Evolutionary conservation across 2,113 vertebrate species (phyloP).

Genomic region (Cottus gobio): DNA sequence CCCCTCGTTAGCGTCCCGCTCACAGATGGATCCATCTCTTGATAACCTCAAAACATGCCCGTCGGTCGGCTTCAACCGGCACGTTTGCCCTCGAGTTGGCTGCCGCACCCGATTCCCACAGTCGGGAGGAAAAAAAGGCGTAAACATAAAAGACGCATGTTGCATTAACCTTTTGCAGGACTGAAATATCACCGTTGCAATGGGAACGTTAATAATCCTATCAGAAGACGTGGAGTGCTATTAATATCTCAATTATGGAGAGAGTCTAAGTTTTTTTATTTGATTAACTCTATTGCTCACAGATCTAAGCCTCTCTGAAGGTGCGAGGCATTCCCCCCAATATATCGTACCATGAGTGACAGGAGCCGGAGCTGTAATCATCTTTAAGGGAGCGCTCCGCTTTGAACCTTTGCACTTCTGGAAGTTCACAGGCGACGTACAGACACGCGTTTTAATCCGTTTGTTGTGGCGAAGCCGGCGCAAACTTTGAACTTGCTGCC

Average conservation of each 20-base stretch:
- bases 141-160: constrained; percentile 1
- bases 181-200: background rate
- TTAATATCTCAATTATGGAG: background rate
- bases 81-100: constrained; percentile 34
- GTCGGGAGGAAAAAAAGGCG: background rate
- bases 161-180: constrained; percentile 34
- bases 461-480: constrained; percentile 76
- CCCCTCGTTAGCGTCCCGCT: constrained; percentile 22
- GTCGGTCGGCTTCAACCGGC: constrained; percentile 18
- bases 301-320: background rate
- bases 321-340: constrained; percentile 29
- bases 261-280: background rate
- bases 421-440: constrained; percentile 65
- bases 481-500: constrained; percentile 79
- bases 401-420: constrained; percentile 75
- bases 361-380: constrained; percentile 64
- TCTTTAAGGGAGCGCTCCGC: constrained; percentile 53
- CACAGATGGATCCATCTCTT: constrained; percentile 45
- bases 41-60: constrained; percentile 52
- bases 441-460: constrained; percentile 70
- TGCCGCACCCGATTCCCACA: constrained; percentile 17
- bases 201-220: background rate
- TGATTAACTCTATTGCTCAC: background rate
- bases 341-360: constrained; percentile 35
- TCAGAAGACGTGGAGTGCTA: background rate